A percentile compares a stretch with the other conserved stretches of the same genome.
These are phyloP conservation scores for Amblyopsis rosae DNA, from an alignment of 2,113 vertebrate genomes.

Conservation along the genomic window DNA sequence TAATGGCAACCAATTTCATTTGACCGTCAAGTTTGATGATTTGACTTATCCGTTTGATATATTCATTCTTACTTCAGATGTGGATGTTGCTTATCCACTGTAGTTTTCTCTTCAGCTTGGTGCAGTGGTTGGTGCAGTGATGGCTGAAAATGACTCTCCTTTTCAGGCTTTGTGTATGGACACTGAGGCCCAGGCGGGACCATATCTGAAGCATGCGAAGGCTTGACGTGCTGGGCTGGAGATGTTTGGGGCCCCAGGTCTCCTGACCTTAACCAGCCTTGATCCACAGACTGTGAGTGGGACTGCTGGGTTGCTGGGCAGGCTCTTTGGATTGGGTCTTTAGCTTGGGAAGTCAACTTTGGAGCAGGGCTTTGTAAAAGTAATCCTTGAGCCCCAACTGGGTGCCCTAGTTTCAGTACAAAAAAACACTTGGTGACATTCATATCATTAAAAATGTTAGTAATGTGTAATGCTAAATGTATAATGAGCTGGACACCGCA, in stretches of 20 bases:
- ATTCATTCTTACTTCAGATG: conserved; percentile 82
- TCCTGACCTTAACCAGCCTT: conserved; percentile 65
- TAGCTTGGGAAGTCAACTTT: conserved; percentile 67
- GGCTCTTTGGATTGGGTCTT: conserved; percentile 13
- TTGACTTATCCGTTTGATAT: too few species aligned
- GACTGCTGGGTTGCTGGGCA: conserved; percentile 63
- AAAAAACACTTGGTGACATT: conserved; percentile 86
- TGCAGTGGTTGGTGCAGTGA: conserved; percentile 3
- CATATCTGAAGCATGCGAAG: conserved; percentile 59
- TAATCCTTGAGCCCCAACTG: conserved; percentile 82
- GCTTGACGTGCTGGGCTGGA: conserved; percentile 31
- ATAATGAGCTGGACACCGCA: conserved; percentile 1
- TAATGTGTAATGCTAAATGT: too few species aligned
- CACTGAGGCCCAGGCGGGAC: background rate
- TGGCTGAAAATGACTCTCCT: background rate
- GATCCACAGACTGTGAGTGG: conserved; percentile 62
- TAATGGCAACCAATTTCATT: background rate
- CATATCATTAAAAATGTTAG: conserved; percentile 29
- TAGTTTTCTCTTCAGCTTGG: conserved; percentile 1
- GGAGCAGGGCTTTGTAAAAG: conserved; percentile 79
- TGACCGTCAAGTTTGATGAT: background rate
- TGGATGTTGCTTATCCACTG: conserved; percentile 56
- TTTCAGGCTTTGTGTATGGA: background rate
- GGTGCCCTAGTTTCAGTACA: conserved; percentile 84
- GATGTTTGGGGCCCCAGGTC: conserved; percentile 66